Evolutionary conservation across 2,888 invertebrate species (phyloP).

Genomic region (Lasioglossum villosulum): DNA sequence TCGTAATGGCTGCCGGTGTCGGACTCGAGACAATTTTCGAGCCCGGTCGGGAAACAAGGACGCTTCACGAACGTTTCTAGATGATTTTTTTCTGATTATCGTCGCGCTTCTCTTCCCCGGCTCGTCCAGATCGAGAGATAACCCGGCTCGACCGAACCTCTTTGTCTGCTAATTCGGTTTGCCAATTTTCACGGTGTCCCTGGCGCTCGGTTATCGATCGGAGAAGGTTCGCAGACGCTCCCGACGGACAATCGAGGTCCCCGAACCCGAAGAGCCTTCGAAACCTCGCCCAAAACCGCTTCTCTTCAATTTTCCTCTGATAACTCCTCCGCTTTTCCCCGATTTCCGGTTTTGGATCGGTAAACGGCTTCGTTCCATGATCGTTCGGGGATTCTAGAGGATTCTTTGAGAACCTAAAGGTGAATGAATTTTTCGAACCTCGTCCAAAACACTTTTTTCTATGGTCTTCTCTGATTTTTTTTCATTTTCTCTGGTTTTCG

Average conservation of each 20-base stretch:
- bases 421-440: too few species aligned
- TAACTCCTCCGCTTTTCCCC: background rate
- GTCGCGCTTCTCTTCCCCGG: background rate
- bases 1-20: constrained; percentile 53
- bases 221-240: constrained; percentile 12
- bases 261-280: background rate
- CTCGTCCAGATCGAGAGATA: background rate
- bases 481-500: background rate
- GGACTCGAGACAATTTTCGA: constrained; percentile 25
- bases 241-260: constrained; percentile 7
- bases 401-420: too few species aligned
- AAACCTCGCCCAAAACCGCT: background rate
- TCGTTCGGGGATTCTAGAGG: too few species aligned
- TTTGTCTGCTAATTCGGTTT: constrained; percentile 43
- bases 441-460: too few species aligned
- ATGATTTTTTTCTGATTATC: background rate
- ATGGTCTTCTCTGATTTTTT: background rate
- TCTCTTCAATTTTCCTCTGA: background rate
- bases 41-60: background rate
- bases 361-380: too few species aligned
- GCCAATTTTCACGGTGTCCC: constrained; percentile 16
- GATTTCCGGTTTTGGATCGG: background rate
- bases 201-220: constrained; percentile 38
- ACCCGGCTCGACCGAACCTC: constrained; percentile 10
- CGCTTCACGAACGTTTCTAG: background rate